Base-by-base conservation (phyloP, 2,797 vertebrate species). In the Alfaro cultratus region DNA sequence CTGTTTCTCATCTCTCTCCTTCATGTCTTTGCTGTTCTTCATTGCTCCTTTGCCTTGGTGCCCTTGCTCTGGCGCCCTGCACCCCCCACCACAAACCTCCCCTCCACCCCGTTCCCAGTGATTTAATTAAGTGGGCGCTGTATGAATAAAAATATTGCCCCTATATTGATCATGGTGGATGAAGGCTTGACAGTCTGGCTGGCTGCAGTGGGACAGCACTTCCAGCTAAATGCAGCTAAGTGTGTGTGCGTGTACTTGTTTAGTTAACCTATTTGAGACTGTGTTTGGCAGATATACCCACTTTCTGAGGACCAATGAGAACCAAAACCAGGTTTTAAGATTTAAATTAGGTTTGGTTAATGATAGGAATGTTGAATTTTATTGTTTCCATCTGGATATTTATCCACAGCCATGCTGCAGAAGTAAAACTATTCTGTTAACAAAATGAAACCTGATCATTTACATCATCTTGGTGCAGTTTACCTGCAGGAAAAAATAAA, bases 131-230 rank as follows among this genome's bases (percentile, higher is more conserved):
- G 96, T 96, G 86, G 86, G 90, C 86, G 94, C 95, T 97, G 97
- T 98, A 98, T 98, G 98, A 98, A 99, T 98, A 97, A 96, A 98
- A 98, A 98, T 97, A 97, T 97, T 96, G 82, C 88, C 86, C 95
- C 95, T 86, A 96, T 97, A 98, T 98, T 98, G 97, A 99, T 99
- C 97, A 97, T 94, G 93, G 78, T 73, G 83, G 89, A 93, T 60
- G 76, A 80, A 80, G 91, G 86, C 82, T 86, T 89, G 93, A 92
- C 93, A 89, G 91, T 70, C 18, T 0, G 81, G 87, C 88, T 80
- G 85, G 79, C 83, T 84, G 88, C 79, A 87, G 84, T 68, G 16
- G 83, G 80, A 87, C 76, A 5, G 84, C 84, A 90, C 85, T 86
- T 83, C 79, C 83, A 70, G 47, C 81, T 87, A 88, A 88, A 82